Evolutionary conservation across 1,140 invertebrate species (phyloP).

Genomic region (Lycorma delicatula): DNA sequence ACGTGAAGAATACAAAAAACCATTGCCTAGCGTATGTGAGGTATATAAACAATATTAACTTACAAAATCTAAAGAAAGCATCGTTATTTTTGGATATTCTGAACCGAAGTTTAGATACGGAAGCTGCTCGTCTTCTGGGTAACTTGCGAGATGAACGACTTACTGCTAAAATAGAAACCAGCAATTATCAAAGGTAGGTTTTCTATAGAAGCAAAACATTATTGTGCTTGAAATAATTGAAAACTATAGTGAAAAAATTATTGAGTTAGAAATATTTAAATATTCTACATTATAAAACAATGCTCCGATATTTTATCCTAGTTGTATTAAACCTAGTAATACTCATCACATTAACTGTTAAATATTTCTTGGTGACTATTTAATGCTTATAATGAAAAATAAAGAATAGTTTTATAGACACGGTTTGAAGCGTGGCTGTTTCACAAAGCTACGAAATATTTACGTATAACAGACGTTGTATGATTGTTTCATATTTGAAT

Average conservation of each 20-base stretch:
- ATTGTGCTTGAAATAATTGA: not conserved
- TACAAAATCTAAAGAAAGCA: conserved; percentile 89
- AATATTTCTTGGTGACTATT: too few relatives aligned
- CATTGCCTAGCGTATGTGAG: conserved; percentile 93
- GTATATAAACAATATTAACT: conserved; percentile 96
- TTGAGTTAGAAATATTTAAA: not conserved
- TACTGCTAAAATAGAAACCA: conserved; percentile 76
- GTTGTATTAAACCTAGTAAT: too few relatives aligned
- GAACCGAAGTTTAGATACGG: conserved; percentile 85
- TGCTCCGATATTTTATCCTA: too few relatives aligned
- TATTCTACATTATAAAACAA: too few relatives aligned
- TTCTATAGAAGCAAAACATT: too few relatives aligned
- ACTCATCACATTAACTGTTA: too few relatives aligned
- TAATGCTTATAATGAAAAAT: too few relatives aligned
- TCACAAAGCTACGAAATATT: too few relatives aligned
- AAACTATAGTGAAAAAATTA: not conserved
- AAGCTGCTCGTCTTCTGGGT: conserved; percentile 82
- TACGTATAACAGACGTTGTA: too few relatives aligned
- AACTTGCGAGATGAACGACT: conserved; percentile 83
- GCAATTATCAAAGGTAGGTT: conserved; percentile 73
- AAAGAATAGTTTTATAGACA: too few relatives aligned
- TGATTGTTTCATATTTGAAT: too few relatives aligned
- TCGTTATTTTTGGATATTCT: conserved; percentile 91
- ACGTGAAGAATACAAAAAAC: conserved; percentile 91
- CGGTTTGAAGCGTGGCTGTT: too few relatives aligned